Base-by-base conservation (phyloP, 30 jellyfish, hydroid and myxozoan genomes). In the Catostylus mosaicus region DNA sequence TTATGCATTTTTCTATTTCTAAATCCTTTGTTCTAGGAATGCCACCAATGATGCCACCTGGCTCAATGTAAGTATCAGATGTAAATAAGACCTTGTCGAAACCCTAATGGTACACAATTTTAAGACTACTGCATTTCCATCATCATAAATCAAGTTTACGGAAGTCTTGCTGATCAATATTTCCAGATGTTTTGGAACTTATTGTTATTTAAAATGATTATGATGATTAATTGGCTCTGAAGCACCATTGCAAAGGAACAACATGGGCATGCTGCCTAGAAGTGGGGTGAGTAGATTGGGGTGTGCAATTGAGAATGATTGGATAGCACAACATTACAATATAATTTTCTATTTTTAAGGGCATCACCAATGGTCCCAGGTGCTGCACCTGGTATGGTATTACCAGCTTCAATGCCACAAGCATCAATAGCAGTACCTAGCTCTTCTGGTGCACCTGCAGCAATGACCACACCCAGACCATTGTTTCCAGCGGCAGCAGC, bases 401-500 rank as follows among this genome's bases (percentile, higher is more conserved):
- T 52, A 24, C 93, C 86, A 24, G 82, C 30, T 14, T 73, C 88
- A 22, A 70, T 38, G 33, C 74, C 88, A 5, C 74, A 60, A 16
- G 68, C 50, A n/a, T 59, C 94, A 29, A 2, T 43, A 18, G 30
- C 82, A 35, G 65, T 32, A 45, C 85, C 96, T 6, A 27, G 75
- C 45, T 75, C 88, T 35, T 45, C 89, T 12, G 83, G 87, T 0
- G 67, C 90, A 62, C 26, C 70, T 40, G 63, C 96, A 43, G 30
- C 90, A 12, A 75, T 89, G 12, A 32, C 88, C 54, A 77, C 75
- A 59, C 88, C 98, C 45, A 73, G 93, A 47, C 97, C 95, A 37
- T 75, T 92, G 68, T 92, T 92, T 64, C 98, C 98, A 1, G 95
- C 98, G 12, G 98, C 98, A 20, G 98, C 98, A 24, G 83, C 97